These are phyloP conservation scores for Chionoecetes opilio DNA, from an alignment of 1,140 invertebrate genomes.

Conservation along the genomic window DNA sequence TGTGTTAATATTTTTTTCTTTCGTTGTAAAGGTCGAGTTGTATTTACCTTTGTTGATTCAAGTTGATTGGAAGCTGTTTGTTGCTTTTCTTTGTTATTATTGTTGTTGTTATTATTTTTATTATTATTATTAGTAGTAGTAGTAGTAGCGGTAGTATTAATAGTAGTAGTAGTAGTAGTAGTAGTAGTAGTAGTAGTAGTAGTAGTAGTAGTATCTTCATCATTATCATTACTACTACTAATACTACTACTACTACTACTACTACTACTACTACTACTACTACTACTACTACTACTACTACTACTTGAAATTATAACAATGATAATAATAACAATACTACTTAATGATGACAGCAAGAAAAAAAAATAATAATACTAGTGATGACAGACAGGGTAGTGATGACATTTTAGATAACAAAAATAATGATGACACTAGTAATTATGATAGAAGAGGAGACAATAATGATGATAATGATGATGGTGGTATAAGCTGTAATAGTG, in stretches of 20 bases:
- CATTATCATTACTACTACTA: background rate
- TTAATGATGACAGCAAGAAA: too few species aligned
- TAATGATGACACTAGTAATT: too few species aligned
- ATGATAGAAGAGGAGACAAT: too few species aligned
- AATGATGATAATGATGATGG: background rate
- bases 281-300: background rate
- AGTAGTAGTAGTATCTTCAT: background rate
- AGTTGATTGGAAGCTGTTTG: too few species aligned
- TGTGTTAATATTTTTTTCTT: slow-evolving; percentile 33
- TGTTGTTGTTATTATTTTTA: background rate
- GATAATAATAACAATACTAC: too few species aligned
- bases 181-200: background rate
- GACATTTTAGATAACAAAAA: too few species aligned
- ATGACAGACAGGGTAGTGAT: too few species aligned
- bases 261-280: slow-evolving; percentile 1
- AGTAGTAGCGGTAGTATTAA: too few species aligned
- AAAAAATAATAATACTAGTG: too few species aligned
- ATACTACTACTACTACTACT: slow-evolving; percentile 20
- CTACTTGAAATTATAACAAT: background rate
- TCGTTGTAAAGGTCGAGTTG: background rate
- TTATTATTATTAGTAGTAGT: background rate
- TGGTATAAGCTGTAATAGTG: background rate
- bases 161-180: background rate
- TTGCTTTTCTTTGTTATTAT: background rate
- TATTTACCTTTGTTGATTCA: background rate